Evolutionary conservation across 2,888 invertebrate species (phyloP).

Genomic region (Arenicola marina): DNA sequence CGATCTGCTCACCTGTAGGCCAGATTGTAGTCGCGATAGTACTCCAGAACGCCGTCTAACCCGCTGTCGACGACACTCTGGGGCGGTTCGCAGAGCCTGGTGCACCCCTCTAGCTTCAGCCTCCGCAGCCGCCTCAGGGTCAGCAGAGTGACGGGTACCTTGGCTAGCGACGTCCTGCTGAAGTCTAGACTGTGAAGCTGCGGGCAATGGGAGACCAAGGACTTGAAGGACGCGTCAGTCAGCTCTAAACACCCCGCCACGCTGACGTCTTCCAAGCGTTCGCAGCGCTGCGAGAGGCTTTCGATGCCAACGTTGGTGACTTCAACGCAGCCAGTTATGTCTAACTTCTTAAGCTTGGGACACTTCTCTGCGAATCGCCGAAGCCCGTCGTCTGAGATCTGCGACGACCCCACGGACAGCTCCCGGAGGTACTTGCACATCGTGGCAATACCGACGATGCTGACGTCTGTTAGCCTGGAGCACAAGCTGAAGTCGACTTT

Average conservation of each 20-base stretch:
- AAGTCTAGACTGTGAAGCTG: constrained; percentile 4
- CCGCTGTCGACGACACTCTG: neutral
- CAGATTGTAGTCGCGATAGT: constrained; percentile 10
- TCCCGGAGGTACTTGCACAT: constrained; percentile 4
- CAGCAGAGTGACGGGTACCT: constrained; percentile 1
- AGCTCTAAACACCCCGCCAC: constrained; percentile 1
- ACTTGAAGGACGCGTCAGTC: neutral
- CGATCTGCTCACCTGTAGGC: constrained; percentile 7
- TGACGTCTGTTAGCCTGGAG: constrained; percentile 1
- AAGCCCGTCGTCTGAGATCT: neutral
- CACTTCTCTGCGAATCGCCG: constrained; percentile 1
- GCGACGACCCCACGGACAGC: neutral
- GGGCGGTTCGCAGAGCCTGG: constrained; percentile 6
- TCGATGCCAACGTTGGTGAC: neutral
- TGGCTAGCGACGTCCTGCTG: constrained; percentile 1
- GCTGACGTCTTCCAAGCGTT: neutral
- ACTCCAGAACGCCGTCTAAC: constrained; percentile 2
- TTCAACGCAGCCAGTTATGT: neutral
- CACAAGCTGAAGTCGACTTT: constrained; percentile 4
- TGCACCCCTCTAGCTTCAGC: constrained; percentile 1
- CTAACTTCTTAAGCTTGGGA: neutral
- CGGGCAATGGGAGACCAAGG: neutral
- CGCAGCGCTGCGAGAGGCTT: constrained; percentile 1
- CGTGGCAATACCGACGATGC: neutral
- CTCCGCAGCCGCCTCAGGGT: neutral